Evolutionary conservation across 2,888 invertebrate species (phyloP).

Genomic region (Belgica antarctica): DNA sequence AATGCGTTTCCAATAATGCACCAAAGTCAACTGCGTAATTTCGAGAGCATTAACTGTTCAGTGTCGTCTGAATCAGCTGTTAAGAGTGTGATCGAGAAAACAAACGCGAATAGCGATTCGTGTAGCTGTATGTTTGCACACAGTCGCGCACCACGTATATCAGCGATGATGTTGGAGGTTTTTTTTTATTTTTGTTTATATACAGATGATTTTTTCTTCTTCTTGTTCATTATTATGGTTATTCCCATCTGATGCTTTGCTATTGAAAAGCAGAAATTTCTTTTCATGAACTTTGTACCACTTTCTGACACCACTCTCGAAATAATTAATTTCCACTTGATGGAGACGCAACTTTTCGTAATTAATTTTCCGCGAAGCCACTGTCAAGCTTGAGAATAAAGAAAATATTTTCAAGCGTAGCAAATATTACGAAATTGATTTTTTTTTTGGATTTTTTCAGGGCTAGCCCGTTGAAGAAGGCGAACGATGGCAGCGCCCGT

Average conservation of each 20-base stretch:
- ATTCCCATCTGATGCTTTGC: conserved; percentile 27
- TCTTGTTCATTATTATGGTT: conserved; percentile 38
- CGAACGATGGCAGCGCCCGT: not conserved
- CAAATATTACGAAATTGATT: not conserved
- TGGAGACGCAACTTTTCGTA: not conserved
- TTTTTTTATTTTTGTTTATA: conserved; percentile 40
- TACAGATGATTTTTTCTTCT: conserved; percentile 43
- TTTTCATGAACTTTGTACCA: conserved; percentile 41
- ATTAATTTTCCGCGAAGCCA: too few relatives aligned
- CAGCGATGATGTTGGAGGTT: not conserved
- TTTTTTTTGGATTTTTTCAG: conserved; percentile 1
- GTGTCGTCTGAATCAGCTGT: conserved; percentile 34
- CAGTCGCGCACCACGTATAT: conserved; percentile 12
- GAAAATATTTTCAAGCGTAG: too few relatives aligned
- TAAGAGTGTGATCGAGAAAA: conserved; percentile 36
- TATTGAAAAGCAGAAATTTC: not conserved
- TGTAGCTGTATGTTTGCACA: not conserved
- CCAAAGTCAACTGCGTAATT: conserved; percentile 32
- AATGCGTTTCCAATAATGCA: not conserved
- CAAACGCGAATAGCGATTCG: not conserved
- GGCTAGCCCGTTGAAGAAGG: not conserved
- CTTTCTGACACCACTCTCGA: conserved; percentile 10
- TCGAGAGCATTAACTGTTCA: conserved; percentile 41
- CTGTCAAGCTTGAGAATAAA: too few relatives aligned
- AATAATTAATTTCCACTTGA: conserved; percentile 15